A percentile compares a stretch with the other conserved stretches of the same genome.
These are phyloP conservation scores for Chrysotoxum bicinctum DNA, from an alignment of 2,888 invertebrate genomes.

Conservation along the genomic window DNA sequence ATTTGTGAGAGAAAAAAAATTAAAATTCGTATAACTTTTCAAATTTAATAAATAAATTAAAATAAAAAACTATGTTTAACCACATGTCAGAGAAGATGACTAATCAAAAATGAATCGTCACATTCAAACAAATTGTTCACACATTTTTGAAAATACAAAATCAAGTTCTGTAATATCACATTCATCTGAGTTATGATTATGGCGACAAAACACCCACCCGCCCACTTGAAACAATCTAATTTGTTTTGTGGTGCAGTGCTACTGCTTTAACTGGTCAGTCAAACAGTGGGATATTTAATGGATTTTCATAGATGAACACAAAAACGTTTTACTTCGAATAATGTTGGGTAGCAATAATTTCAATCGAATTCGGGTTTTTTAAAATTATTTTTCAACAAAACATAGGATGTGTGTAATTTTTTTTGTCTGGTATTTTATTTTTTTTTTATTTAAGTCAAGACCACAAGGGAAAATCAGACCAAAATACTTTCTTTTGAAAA, in stretches of 20 bases:
- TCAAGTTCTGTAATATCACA: neutral
- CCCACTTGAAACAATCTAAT: neutral
- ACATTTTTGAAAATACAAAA: slow-evolving; percentile 12
- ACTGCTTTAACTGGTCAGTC: neutral
- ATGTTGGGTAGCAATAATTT: neutral
- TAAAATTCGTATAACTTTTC: neutral
- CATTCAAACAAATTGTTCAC: slow-evolving; percentile 11
- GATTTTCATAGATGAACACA: neutral
- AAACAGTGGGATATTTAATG: neutral
- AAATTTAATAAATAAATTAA: neutral
- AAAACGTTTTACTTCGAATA: neutral
- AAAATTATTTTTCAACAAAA: too few species aligned
- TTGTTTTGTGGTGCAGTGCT: neutral
- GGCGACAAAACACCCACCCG: slow-evolving; percentile 24
- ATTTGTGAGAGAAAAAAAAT: neutral
- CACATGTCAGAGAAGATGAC: neutral
- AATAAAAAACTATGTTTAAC: neutral
- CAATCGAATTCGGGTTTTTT: too few species aligned
- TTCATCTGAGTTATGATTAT: neutral
- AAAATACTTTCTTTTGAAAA: too few species aligned
- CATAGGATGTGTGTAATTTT: too few species aligned
- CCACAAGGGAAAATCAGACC: too few species aligned
- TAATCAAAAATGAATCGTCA: slow-evolving; percentile 15
- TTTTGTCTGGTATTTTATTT: too few species aligned
- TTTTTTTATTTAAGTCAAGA: too few species aligned